These are phyloP conservation scores for Cheilosia pagana DNA, from an alignment of 2,888 invertebrate species.

Conservation along the genomic window DNA sequence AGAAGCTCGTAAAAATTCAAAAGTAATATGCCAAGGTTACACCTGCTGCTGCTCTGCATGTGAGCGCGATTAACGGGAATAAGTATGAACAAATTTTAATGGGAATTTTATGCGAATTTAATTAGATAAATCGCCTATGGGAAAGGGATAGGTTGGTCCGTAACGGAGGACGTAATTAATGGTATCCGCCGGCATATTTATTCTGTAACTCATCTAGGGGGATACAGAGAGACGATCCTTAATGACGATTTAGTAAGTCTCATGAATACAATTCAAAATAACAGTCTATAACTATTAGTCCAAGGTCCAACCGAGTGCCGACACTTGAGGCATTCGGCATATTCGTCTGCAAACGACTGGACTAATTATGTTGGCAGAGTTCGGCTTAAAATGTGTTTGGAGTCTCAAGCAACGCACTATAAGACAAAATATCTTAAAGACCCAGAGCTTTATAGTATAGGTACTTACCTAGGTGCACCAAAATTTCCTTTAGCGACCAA, in stretches of 20 bases:
- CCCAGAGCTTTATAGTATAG: no score
- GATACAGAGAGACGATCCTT: slow-evolving; percentile 19
- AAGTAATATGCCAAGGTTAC: slow-evolving; percentile 5
- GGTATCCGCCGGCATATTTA: slow-evolving; percentile 10
- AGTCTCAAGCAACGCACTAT: no score
- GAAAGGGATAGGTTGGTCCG: slow-evolving; percentile 10
- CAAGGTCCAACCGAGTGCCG: no score
- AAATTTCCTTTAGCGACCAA: no score
- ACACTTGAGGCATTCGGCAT: no score
- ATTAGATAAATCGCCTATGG: slow-evolving; percentile 56
- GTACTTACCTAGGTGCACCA: no score
- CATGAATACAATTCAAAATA: neutral
- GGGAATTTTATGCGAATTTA: slow-evolving; percentile 52
- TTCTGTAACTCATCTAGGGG: slow-evolving; percentile 1
- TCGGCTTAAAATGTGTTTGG: no score
- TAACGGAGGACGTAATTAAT: slow-evolving; percentile 24
- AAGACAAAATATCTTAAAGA: no score
- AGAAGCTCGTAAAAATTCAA: slow-evolving; percentile 17
- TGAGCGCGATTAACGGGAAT: slow-evolving; percentile 6
- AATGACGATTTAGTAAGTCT: neutral
- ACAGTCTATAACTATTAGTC: no score
- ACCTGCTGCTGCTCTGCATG: slow-evolving; percentile 28
- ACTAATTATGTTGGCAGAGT: no score
- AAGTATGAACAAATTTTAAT: slow-evolving; percentile 30
- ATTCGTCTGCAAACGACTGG: no score